These are phyloP conservation scores for Enteromius trimaculatus DNA, from an alignment of 2,797 vertebrate species.

Conservation along the genomic window DNA sequence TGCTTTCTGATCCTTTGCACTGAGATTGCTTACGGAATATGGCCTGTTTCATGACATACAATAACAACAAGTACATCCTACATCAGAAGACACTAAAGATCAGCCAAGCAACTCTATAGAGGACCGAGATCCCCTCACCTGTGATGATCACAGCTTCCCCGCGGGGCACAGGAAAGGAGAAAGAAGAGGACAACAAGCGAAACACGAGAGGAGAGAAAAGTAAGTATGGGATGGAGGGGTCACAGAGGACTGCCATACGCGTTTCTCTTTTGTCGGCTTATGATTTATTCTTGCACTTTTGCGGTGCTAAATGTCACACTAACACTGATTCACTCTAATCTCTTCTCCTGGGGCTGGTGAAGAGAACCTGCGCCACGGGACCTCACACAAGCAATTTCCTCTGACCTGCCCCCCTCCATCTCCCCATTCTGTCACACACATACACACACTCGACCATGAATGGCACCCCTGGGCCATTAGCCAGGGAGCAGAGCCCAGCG, in stretches of 20 bases:
- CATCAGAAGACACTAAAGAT: constrained; percentile 4
- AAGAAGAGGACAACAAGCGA: not conserved
- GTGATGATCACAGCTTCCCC: constrained; percentile 39
- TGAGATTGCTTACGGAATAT: constrained; percentile 22
- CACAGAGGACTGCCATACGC: constrained; percentile 24
- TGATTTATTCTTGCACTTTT: constrained; percentile 45
- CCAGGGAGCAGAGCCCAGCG: constrained; percentile 22
- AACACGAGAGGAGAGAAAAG: not conserved
- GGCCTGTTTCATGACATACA: not conserved
- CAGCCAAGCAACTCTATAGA: constrained; percentile 24
- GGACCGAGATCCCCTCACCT: constrained; percentile 19
- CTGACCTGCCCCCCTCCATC: constrained; percentile 35
- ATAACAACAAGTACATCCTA: not conserved
- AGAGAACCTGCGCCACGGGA: constrained; percentile 29
- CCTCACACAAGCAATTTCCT: constrained; percentile 55
- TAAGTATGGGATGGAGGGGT: constrained; percentile 32
- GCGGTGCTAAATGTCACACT: constrained; percentile 58
- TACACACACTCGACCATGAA: constrained; percentile 32
- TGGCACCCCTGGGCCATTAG: constrained; percentile 57
- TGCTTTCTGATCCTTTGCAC: not conserved
- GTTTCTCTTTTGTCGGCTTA: constrained; percentile 25
- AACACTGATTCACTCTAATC: constrained; percentile 56
- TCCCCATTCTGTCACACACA: constrained; percentile 45
- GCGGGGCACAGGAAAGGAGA: not conserved
- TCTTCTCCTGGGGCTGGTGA: constrained; percentile 26